Evolutionary conservation across 2,888 invertebrate species (phyloP).

Genomic region (Peribatodes rhomboidaria): DNA sequence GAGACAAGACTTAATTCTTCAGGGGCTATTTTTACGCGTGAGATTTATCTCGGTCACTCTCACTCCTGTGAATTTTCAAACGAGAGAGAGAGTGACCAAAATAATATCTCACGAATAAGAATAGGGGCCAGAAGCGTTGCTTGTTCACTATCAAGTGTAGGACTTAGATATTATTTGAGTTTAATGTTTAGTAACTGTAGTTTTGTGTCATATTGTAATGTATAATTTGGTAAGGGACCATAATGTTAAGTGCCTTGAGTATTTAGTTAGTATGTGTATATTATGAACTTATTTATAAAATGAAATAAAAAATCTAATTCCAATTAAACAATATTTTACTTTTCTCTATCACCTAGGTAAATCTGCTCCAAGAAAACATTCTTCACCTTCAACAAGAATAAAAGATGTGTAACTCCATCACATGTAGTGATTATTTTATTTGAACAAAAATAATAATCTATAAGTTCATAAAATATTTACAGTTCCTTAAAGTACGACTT

Average conservation of each 20-base stretch:
- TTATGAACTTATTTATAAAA: constrained; percentile 65
- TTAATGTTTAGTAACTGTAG: constrained; percentile 11
- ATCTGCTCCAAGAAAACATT: no score
- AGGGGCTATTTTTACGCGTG: no score
- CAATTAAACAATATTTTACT: constrained; percentile 47
- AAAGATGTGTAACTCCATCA: constrained; percentile 59
- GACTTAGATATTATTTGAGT: constrained; percentile 17
- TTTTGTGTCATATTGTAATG: constrained; percentile 37
- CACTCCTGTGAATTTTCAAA: no score
- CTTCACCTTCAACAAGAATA: neutral
- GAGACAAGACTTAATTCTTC: no score
- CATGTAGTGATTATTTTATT: constrained; percentile 79
- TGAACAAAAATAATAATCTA: constrained; percentile 86
- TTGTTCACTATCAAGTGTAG: constrained; percentile 6
- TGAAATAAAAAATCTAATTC: constrained; percentile 62
- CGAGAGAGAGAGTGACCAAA: no score
- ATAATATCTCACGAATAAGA: no score
- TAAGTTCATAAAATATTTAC: constrained; percentile 82
- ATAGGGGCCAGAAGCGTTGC: neutral
- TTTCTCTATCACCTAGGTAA: neutral
- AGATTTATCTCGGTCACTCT: no score
- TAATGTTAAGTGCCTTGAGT: constrained; percentile 82
- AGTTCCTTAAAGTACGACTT: constrained; percentile 80
- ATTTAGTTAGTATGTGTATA: constrained; percentile 70
- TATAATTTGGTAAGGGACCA: constrained; percentile 69